Percentiles rank a stretch among this genome's conserved stretches.
These are phyloP conservation scores for Entelurus aequoreus DNA, from an alignment of 2,113 vertebrate species.

Conservation along the genomic window DNA sequence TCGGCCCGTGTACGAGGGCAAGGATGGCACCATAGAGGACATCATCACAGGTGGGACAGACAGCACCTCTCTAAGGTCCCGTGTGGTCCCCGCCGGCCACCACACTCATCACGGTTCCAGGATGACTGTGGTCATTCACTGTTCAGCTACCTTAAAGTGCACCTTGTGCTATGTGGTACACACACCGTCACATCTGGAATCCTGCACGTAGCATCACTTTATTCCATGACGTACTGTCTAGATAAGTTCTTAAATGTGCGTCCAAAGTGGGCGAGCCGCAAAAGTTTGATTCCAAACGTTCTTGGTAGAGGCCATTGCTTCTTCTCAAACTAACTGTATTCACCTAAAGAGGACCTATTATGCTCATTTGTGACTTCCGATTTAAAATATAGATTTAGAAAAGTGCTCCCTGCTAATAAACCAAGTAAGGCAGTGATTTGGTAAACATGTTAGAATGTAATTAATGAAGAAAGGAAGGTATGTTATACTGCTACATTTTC, in stretches of 20 bases:
- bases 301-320: not conserved
- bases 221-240: conserved; percentile 16
- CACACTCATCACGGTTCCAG: conserved; percentile 31
- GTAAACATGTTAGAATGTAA: too few species aligned
- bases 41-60: conserved; percentile 90
- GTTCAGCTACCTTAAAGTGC: conserved; percentile 62
- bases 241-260: conserved; percentile 2
- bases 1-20: conserved; percentile 92
- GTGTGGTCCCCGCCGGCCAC: conserved; percentile 17
- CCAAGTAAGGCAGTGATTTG: too few species aligned
- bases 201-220: conserved; percentile 29
- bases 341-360: not conserved
- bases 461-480: too few species aligned
- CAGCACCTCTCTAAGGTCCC: conserved; percentile 15
- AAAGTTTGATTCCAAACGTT: not conserved
- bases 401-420: too few species aligned
- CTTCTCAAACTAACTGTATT: not conserved
- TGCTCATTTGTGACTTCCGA: not conserved
- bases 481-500: too few species aligned
- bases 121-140: conserved; percentile 69
- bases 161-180: conserved; percentile 70
- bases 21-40: conserved; percentile 95
- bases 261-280: conserved; percentile 14
- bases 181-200: conserved; percentile 49
- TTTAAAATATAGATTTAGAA: too few species aligned